These are phyloP conservation scores for Pasiphila rectangulata DNA, from an alignment of 2,888 invertebrate species.

Conservation along the genomic window DNA sequence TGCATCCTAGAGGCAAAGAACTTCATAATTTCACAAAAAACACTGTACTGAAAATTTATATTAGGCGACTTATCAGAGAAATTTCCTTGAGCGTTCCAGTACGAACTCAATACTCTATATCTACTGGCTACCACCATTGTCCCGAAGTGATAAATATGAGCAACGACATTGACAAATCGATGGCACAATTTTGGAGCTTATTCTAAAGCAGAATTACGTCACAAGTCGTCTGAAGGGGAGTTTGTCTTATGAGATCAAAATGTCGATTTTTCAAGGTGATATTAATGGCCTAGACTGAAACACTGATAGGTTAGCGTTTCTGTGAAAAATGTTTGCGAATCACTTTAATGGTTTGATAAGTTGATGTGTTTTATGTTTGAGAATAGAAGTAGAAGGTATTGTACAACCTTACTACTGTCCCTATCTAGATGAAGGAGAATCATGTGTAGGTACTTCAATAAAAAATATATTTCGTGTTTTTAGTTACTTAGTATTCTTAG, in stretches of 20 bases:
- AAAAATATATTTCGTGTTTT: too few relatives aligned
- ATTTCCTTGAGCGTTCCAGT: too few relatives aligned
- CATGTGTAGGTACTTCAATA: too few relatives aligned
- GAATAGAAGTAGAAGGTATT: too few relatives aligned
- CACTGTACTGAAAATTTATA: too few relatives aligned
- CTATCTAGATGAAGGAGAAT: too few relatives aligned
- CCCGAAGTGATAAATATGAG: constrained; percentile 75
- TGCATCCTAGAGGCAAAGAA: too few relatives aligned
- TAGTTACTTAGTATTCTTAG: too few relatives aligned
- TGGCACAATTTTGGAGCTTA: constrained; percentile 18
- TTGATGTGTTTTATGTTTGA: too few relatives aligned
- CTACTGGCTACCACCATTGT: constrained; percentile 62
- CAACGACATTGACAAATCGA: constrained; percentile 74
- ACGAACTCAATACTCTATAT: constrained; percentile 35
- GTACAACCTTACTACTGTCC: too few relatives aligned
- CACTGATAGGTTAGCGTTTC: constrained; percentile 1
- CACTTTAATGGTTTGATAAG: neutral
- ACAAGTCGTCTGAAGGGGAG: constrained; percentile 28
- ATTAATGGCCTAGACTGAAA: constrained; percentile 9
- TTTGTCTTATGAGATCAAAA: constrained; percentile 24
- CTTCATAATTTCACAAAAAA: too few relatives aligned
- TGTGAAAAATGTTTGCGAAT: constrained; percentile 1
- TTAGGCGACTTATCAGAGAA: too few relatives aligned
- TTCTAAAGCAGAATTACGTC: constrained; percentile 31
- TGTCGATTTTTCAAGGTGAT: constrained; percentile 19